A percentile compares a stretch with the other conserved stretches of the same genome.
Conservation (phyloP, 2,113 vertebrate species). For the Corapipo altera region DNA sequence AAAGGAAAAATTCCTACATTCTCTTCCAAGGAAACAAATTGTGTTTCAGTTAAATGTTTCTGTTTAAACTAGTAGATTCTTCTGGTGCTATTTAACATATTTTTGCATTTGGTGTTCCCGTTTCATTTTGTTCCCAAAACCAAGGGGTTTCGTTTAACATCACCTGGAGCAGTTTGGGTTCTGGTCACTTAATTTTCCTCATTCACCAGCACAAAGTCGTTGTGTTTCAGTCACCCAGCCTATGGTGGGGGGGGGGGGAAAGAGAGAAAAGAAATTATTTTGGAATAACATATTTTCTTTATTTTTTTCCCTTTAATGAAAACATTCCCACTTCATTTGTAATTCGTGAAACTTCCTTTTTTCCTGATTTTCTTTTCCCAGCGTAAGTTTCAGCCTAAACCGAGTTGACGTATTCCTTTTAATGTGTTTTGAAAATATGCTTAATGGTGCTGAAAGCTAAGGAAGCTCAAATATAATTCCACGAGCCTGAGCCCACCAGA, state of each 20-base stretch:
- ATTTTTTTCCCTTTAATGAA: not conserved
- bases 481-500: conserved; percentile 48
- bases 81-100: not conserved
- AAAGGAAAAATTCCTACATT: not conserved
- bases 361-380: not conserved
- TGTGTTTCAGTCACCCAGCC: not conserved
- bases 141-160: not conserved
- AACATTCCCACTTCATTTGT: not conserved
- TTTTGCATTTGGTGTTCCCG: not conserved
- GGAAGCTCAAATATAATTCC: conserved; percentile 32
- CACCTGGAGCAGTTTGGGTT: not conserved
- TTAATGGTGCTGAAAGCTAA: conserved; percentile 49
- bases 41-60: not conserved
- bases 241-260: too few relatives aligned
- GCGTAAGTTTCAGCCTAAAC: not conserved
- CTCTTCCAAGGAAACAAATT: not conserved
- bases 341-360: not conserved
- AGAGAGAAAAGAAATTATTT: not conserved
- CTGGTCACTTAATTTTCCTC: not conserved
- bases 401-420: not conserved
- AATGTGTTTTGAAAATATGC: conserved; percentile 51
- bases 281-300: not conserved
- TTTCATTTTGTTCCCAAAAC: not conserved
- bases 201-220: not conserved
- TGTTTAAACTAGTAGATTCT: not conserved